Evolutionary conservation across 2,888 invertebrate genomes (phyloP).

Genomic region (Hetaerina titia): DNA sequence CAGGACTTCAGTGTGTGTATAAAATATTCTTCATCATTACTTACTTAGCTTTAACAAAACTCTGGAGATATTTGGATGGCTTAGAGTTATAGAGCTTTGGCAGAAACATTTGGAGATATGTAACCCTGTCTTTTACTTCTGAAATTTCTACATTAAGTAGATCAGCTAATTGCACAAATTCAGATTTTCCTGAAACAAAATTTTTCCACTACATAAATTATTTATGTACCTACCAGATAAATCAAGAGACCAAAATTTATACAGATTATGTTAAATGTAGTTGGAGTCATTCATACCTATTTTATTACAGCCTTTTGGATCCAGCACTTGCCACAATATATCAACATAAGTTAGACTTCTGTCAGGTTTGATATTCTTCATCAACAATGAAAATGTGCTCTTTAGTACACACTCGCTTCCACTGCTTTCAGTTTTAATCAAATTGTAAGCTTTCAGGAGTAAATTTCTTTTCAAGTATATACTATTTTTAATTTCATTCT

Average conservation of each 20-base stretch:
- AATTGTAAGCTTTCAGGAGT: conserved; percentile 76
- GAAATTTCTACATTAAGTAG: conserved; percentile 76
- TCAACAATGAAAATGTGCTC: conserved; percentile 74
- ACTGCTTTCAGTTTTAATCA: conserved; percentile 72
- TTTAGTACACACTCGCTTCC: conserved; percentile 73
- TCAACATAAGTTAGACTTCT: conserved; percentile 74
- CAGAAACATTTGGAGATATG: conserved; percentile 73
- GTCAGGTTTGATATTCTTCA: conserved; percentile 73
- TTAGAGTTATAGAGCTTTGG: conserved; percentile 74
- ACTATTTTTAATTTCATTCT: conserved; percentile 59
- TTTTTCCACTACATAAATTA: conserved; percentile 54
- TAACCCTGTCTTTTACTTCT: conserved; percentile 75
- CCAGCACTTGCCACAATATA: conserved; percentile 76
- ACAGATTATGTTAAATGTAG: background rate
- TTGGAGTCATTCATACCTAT: conserved; percentile 72
- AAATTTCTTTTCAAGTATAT: conserved; percentile 75
- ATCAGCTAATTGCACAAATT: conserved; percentile 77
- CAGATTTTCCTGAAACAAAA: conserved; percentile 73
- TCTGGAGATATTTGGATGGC: conserved; percentile 73
- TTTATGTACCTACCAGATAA: too few species aligned
- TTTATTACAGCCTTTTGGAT: conserved; percentile 74
- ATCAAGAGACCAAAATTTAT: background rate
- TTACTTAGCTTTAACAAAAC: conserved; percentile 75
- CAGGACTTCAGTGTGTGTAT: too few species aligned
- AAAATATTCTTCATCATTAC: background rate